A percentile compares a stretch with the other conserved stretches of the same genome.
Evolutionary conservation across 2,113 vertebrate genomes (phyloP).

Genomic region (Dascyllus trimaculatus): DNA sequence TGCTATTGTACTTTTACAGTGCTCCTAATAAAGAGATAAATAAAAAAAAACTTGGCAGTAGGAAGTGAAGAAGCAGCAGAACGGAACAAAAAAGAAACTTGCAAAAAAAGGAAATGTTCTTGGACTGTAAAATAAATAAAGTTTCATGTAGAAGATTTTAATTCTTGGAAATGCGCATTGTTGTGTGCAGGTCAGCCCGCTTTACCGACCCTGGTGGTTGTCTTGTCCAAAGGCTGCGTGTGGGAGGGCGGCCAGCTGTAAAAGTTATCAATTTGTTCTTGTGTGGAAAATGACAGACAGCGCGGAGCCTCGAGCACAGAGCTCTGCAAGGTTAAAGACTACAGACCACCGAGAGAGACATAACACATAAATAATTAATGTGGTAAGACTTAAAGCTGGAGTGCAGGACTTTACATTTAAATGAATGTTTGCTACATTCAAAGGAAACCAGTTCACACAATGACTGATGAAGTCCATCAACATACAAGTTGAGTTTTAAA

Average conservation of each 20-base stretch:
- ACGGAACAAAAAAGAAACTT: neutral
- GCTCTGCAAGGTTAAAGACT: too few relatives aligned
- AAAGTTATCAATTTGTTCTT: neutral
- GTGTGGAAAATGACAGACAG: neutral
- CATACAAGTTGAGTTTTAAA: too few relatives aligned
- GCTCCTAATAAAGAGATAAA: neutral
- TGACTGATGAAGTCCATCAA: too few relatives aligned
- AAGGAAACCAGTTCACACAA: too few relatives aligned
- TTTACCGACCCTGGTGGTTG: neutral
- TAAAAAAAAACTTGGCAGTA: neutral
- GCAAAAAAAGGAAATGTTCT: neutral
- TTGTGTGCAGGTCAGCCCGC: neutral
- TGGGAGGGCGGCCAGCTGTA: neutral
- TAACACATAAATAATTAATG: neutral
- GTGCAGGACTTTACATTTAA: too few relatives aligned
- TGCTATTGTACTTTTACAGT: constrained; percentile 6
- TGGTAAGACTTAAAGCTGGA: neutral
- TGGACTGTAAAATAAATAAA: neutral
- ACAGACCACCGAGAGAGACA: neutral
- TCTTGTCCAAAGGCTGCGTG: neutral
- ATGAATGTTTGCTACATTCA: too few relatives aligned
- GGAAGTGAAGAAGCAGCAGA: neutral
- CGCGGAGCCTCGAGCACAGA: too few relatives aligned
- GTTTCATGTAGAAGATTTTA: neutral
- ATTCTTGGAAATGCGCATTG: neutral